phyloP scores from a whole-genome alignment of 2,797 vertebrate species.

The Ceryle rudis region DNA sequence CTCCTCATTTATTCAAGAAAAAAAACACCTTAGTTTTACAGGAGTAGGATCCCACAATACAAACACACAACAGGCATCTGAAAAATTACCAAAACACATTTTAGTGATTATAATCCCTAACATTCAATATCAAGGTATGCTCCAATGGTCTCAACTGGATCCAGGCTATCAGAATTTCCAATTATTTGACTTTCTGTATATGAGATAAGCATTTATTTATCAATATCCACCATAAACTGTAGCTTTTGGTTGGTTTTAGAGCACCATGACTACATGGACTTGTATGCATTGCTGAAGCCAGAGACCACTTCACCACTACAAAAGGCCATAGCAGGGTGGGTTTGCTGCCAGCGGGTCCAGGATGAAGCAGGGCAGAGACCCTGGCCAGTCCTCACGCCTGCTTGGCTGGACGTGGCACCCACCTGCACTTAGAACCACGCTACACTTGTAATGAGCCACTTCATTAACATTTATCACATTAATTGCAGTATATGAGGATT shows the following conservation, averaged over 20 bases:
- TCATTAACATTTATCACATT: neutral
- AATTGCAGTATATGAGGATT: neutral
- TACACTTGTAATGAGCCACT: neutral
- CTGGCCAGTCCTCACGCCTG: neutral
- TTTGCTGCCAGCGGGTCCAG: neutral
- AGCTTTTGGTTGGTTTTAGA: slow-evolving; percentile 77
- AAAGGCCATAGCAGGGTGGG: neutral
- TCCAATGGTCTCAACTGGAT: slow-evolving; percentile 69
- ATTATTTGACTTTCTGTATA: slow-evolving; percentile 79
- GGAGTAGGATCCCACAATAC: slow-evolving; percentile 73
- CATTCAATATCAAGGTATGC: slow-evolving; percentile 75
- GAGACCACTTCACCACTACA: rapidly evolving
- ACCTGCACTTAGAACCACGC: neutral
- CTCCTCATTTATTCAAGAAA: slow-evolving; percentile 80
- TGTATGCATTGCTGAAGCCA: slow-evolving; percentile 14
- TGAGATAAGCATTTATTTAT: slow-evolving; percentile 79
- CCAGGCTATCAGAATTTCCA: slow-evolving; percentile 78
- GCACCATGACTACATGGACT: slow-evolving; percentile 66
- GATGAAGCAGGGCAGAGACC: neutral
- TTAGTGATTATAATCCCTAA: slow-evolving; percentile 78
- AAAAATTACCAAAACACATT: slow-evolving; percentile 79
- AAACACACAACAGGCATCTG: slow-evolving; percentile 75
- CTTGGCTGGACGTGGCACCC: neutral
- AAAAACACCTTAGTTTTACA: slow-evolving; percentile 77
- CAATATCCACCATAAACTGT: slow-evolving; percentile 74